phyloP scores from a whole-genome alignment of 2,888 invertebrate genomes.

The Caenorhabditis sp. region DNA sequence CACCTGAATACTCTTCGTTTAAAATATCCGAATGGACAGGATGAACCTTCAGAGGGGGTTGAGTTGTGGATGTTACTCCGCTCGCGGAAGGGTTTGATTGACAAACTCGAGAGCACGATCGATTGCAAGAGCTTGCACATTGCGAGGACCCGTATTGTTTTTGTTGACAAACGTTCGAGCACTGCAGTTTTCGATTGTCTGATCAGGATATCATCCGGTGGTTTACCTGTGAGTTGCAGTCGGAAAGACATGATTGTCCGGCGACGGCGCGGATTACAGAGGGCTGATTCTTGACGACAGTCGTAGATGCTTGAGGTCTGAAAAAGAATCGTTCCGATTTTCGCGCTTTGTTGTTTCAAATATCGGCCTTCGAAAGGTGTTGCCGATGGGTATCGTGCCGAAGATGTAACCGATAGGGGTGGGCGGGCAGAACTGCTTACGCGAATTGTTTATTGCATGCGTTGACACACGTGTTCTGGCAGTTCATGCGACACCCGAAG shows the following conservation, averaged over 20 bases:
- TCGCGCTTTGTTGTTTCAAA: neutral
- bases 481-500: conserved; percentile 52
- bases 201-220: neutral
- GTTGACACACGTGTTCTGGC: conserved; percentile 56
- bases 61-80: too few species aligned
- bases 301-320: conserved; percentile 7
- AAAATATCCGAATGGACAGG: neutral
- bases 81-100: conserved; percentile 41
- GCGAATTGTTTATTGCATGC: conserved; percentile 51
- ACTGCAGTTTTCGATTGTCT: conserved; percentile 21
- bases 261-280: conserved; percentile 47
- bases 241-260: conserved; percentile 31
- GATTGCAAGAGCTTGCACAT: conserved; percentile 53
- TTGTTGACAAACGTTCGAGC: conserved; percentile 56
- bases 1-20: conserved; percentile 16
- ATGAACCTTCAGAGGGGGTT: conserved; percentile 38
- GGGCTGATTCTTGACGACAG: conserved; percentile 12
- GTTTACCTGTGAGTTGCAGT: conserved; percentile 47
- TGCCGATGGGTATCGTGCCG: neutral
- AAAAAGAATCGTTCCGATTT: neutral
- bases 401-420: conserved; percentile 9
- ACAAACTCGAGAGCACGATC: conserved; percentile 58
- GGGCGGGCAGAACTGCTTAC: conserved; percentile 2
- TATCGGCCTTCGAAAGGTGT: neutral
- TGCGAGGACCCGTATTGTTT: conserved; percentile 52